A percentile compares a stretch with the other conserved stretches of the same genome.
These are phyloP conservation scores for Clivina fossor DNA, from an alignment of 2,888 invertebrate species.

Conservation along the genomic window DNA sequence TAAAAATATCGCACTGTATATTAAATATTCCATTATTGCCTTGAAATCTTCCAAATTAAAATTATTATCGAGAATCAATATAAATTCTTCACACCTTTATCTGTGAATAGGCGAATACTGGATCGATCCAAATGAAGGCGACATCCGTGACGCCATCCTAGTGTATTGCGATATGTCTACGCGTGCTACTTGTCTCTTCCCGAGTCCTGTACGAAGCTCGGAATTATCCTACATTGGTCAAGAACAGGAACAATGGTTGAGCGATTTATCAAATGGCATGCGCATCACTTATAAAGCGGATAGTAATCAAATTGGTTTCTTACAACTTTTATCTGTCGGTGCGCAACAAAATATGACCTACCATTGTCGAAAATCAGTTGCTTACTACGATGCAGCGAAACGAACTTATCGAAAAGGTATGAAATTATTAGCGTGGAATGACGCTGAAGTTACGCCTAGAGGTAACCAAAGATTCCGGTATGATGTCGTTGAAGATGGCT, in stretches of 20 bases:
- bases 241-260: slow-evolving; percentile 73
- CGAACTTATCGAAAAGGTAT: slow-evolving; percentile 71
- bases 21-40: no score
- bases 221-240: slow-evolving; percentile 61
- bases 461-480: slow-evolving; percentile 77
- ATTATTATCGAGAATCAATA: no score
- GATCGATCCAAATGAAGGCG: slow-evolving; percentile 90
- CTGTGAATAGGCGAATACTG: slow-evolving; percentile 74
- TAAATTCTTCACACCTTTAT: no score
- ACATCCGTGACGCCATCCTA: slow-evolving; percentile 78
- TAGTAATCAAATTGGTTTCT: slow-evolving; percentile 80
- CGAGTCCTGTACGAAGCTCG: slow-evolving; percentile 69
- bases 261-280: slow-evolving; percentile 73
- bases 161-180: slow-evolving; percentile 79
- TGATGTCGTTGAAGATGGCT: slow-evolving; percentile 73
- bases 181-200: slow-evolving; percentile 78
- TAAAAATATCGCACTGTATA: no score
- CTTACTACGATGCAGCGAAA: slow-evolving; percentile 69
- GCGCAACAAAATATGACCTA: slow-evolving; percentile 85
- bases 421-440: slow-evolving; percentile 80
- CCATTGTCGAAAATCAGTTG: slow-evolving; percentile 81
- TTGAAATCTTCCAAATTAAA: no score
- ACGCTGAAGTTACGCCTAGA: slow-evolving; percentile 76
- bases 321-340: slow-evolving; percentile 76
- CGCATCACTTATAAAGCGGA: slow-evolving; percentile 88